Evolutionary conservation across 2,888 invertebrate species (phyloP).

Genomic region (Deilephila porcellus): DNA sequence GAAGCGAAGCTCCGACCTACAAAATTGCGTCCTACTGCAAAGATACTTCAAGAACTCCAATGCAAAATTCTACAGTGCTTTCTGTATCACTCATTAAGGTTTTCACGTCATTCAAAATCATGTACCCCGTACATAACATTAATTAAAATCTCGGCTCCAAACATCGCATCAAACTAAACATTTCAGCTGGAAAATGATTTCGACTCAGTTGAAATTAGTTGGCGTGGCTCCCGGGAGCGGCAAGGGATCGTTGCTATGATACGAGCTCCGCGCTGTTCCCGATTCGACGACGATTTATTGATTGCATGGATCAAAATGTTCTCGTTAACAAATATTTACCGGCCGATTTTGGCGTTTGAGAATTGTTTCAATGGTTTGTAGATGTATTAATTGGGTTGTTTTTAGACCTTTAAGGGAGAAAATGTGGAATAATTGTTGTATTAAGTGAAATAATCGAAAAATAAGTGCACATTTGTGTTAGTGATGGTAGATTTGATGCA

Average conservation of each 20-base stretch:
- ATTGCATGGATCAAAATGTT: slow-evolving; percentile 68
- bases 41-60: too few species aligned
- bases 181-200: slow-evolving; percentile 33
- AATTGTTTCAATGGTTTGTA: not conserved
- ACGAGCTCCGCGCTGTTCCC: slow-evolving; percentile 59
- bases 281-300: slow-evolving; percentile 71
- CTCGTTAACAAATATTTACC: slow-evolving; percentile 42
- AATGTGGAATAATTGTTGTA: not conserved
- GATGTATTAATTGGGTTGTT: not conserved
- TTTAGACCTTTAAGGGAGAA: too few species aligned
- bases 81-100: too few species aligned
- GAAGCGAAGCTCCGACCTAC: too few species aligned
- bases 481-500: too few species aligned
- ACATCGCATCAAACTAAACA: slow-evolving; percentile 30
- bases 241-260: slow-evolving; percentile 75
- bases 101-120: not conserved
- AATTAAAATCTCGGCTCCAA: not conserved
- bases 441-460: too few species aligned
- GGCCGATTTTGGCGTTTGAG: slow-evolving; percentile 7
- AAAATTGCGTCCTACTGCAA: too few species aligned
- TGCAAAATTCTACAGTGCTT: too few species aligned
- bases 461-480: too few species aligned
- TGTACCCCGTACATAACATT: not conserved
- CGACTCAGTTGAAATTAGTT: slow-evolving; percentile 59
- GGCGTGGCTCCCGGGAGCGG: slow-evolving; percentile 51